Percentiles rank a stretch among this genome's conserved stretches.
Evolutionary conservation across 2,888 invertebrate species (phyloP).

Genomic region (Cosmorhoe ocellata): DNA sequence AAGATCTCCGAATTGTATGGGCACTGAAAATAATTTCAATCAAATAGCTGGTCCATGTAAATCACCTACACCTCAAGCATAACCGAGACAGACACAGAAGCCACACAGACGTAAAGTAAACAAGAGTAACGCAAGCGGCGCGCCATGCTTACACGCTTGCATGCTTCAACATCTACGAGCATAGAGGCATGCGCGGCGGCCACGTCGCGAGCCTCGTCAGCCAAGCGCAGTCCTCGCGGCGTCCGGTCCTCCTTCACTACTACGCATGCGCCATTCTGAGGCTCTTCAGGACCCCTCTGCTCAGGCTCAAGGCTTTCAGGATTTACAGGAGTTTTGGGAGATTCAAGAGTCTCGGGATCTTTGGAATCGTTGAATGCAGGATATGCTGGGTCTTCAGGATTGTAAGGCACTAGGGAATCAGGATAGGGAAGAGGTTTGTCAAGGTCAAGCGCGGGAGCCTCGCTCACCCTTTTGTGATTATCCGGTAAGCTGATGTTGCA

Average conservation of each 20-base stretch:
- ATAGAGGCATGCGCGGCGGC: conserved; percentile 78
- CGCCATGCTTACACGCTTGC: conserved; percentile 87
- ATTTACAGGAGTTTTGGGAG: background rate
- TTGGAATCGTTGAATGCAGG: background rate
- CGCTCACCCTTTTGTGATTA: conserved; percentile 99
- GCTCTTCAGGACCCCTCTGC: conserved; percentile 56
- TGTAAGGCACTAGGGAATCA: conserved; percentile 21
- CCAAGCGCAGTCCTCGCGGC: conserved; percentile 69
- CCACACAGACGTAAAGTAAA: conserved; percentile 46
- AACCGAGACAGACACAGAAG: conserved; percentile 45
- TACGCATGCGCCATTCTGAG: conserved; percentile 64
- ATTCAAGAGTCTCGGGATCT: background rate
- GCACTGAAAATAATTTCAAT: no score
- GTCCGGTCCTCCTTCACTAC: conserved; percentile 75
- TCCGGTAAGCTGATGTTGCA: conserved; percentile 98
- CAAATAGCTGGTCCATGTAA: conserved; percentile 1
- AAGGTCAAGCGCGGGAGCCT: conserved; percentile 74
- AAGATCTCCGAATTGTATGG: no score
- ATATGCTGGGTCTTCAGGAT: conserved; percentile 10
- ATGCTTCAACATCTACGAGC: conserved; percentile 84
- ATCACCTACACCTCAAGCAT: conserved; percentile 24
- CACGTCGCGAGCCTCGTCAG: conserved; percentile 77
- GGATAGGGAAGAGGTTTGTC: conserved; percentile 46
- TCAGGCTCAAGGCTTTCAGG: conserved; percentile 40
- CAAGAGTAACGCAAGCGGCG: conserved; percentile 63